phyloP scores from a whole-genome alignment of 1,140 invertebrate genomes.

The Coboldia fuscipes region DNA sequence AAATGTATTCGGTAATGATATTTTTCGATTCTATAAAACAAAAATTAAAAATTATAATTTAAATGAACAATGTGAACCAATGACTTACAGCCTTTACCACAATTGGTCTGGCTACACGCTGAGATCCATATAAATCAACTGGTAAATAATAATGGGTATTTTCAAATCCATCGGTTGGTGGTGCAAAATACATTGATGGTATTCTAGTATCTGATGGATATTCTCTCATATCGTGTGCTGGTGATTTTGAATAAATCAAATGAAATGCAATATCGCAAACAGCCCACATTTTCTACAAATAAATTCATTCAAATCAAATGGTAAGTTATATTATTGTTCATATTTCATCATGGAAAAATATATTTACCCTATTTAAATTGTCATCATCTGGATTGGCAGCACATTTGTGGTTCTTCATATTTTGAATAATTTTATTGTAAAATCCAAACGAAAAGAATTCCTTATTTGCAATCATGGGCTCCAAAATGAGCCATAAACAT shows the following conservation, averaged over 20 bases:
- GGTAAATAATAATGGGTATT: conserved; percentile 51
- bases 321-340: background rate
- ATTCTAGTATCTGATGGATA: conserved; percentile 64
- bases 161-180: conserved; percentile 41
- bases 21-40: no score
- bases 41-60: no score
- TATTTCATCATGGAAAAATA: conserved; percentile 1
- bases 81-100: no score
- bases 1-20: no score
- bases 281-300: conserved; percentile 78
- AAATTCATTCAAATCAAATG: conserved; percentile 2
- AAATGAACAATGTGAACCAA: no score
- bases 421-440: conserved; percentile 81
- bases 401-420: conserved; percentile 83
- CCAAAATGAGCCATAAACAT: conserved; percentile 84
- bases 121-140: conserved; percentile 28
- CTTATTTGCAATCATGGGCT: conserved; percentile 79
- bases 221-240: conserved; percentile 73
- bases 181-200: conserved; percentile 67
- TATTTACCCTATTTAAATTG: conserved; percentile 50
- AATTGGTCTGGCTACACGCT: no score
- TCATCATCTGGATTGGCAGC: conserved; percentile 64
- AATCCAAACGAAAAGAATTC: conserved; percentile 92
- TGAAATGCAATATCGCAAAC: conserved; percentile 86
- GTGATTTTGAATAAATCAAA: conserved; percentile 67